Conservation (phyloP, 1,140 invertebrate species). For the Heliconius hermathena region DNA sequence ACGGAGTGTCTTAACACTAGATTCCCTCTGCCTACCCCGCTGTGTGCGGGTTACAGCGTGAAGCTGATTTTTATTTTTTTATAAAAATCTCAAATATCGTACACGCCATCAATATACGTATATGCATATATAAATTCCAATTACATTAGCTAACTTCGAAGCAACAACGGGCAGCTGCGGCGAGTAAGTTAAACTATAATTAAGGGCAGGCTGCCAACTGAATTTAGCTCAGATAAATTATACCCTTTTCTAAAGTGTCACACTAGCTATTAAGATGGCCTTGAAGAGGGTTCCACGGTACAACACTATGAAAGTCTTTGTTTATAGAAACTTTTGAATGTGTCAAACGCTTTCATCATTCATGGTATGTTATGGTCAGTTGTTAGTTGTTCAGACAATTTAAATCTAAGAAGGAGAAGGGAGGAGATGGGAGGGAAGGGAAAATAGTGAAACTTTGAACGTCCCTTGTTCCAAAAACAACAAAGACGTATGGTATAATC, state of each 20-base stretch:
- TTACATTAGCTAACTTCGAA: slow-evolving; percentile 37
- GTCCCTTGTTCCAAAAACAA: neutral
- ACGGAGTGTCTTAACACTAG: no score
- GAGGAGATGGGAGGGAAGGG: neutral
- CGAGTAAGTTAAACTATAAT: slow-evolving; percentile 76
- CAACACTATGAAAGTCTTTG: slow-evolving; percentile 15
- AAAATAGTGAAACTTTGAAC: neutral
- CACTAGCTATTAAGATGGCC: slow-evolving; percentile 30
- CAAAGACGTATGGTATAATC: no score
- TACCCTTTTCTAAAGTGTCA: slow-evolving; percentile 63
- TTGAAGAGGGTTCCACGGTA: slow-evolving; percentile 20
- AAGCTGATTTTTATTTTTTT: no score
- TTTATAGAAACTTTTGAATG: slow-evolving; percentile 11
- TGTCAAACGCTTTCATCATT: neutral
- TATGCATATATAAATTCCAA: slow-evolving; percentile 34
- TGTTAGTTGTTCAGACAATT: neutral
- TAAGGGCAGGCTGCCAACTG: slow-evolving; percentile 62
- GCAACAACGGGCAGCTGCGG: slow-evolving; percentile 45
- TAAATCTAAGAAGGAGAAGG: neutral
- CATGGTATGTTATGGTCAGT: neutral
- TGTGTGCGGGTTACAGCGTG: no score
- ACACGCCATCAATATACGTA: slow-evolving; percentile 14
- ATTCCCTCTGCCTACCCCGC: no score
- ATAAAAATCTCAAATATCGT: neutral
- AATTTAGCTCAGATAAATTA: slow-evolving; percentile 74